Evolutionary conservation across 1,140 invertebrate species (phyloP), one percentile per base, ranked within the genome.

Genomic region (Melitaea cinxia): DNA sequence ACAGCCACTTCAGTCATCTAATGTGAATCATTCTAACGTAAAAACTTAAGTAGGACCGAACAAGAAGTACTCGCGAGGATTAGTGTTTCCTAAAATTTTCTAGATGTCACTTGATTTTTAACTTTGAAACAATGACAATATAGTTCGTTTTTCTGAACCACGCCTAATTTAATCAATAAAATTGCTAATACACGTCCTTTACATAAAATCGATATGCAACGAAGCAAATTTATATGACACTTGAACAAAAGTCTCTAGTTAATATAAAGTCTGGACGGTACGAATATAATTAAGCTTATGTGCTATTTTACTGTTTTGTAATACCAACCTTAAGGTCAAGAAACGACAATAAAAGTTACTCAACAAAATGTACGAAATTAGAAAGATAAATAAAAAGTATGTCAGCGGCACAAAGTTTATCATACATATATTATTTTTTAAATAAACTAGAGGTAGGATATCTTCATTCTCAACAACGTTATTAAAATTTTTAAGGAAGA

Each of bases 21-120:
- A 63, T 49, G 35, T 65, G 62, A 65, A 58, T 56, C 62, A 65
- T 49, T 23, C 14, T 21, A 23, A 6, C 17, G 17, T 47, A 47
- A 47, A 47, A 47, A 24, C 24, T 58, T 56, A 42, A 42, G 37
- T 42, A 42, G 37, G 15, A 42, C 37, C 17, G 9, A 17, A 42
- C 14, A 7, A 21, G 6, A 4, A 4, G 10, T n/a, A 23, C 14
- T 21, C 9, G 19, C 12, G 10, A 4, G 19, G 17, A 21, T 10
- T 23, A 17, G 4, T 6, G 30, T 33, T 33, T 42, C 9, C 21
- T 47, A 12, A 47, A 47, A 21, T 10, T 47, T 21, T 47, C 19
- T 17, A 2, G 0, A 23, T 1, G 12, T 4, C 12, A 47, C 15
- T 9, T 4, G 19, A 47, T 47, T 24, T 12, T 19, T 17, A 21